Evolutionary conservation across 2,888 invertebrate genomes (phyloP).

Genomic region (Sphaerophoria taeniata): DNA sequence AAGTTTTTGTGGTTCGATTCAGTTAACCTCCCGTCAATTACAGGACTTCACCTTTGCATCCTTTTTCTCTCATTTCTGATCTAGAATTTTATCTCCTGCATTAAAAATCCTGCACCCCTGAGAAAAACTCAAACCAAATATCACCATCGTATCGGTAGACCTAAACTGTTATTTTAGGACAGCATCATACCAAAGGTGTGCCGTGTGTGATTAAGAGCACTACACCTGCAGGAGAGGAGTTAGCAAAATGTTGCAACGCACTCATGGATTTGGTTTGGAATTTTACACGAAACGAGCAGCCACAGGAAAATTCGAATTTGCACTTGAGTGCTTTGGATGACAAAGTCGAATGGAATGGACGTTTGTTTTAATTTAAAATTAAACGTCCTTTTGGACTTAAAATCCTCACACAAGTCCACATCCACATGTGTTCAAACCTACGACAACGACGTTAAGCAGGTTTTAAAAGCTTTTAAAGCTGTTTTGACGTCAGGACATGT

Average conservation of each 20-base stretch:
- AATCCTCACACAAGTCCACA: background rate
- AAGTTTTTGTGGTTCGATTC: conserved; percentile 62
- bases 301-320: conserved; percentile 22
- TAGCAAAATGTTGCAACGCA: conserved; percentile 20
- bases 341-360: conserved; percentile 15
- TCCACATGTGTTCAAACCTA: background rate
- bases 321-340: conserved; percentile 38
- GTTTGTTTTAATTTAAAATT: conserved; percentile 63
- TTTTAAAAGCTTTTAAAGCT: background rate
- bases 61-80: conserved; percentile 60
- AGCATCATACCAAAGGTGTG: conserved; percentile 46
- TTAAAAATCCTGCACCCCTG: conserved; percentile 17
- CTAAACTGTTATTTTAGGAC: conserved; percentile 67
- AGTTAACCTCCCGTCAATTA: conserved; percentile 64
- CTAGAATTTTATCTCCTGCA: conserved; percentile 51
- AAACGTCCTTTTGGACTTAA: conserved; percentile 41
- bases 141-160: conserved; percentile 15
- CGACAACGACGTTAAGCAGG: background rate
- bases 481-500: background rate
- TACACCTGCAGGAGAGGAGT: background rate
- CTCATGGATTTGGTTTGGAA: conserved; percentile 20
- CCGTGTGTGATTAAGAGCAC: conserved; percentile 48
- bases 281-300: conserved; percentile 11
- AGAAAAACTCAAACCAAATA: background rate
- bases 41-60: conserved; percentile 24